phyloP scores from a whole-genome alignment of 2,113 vertebrate genomes.

The Onychostruthus taczanowskii region DNA sequence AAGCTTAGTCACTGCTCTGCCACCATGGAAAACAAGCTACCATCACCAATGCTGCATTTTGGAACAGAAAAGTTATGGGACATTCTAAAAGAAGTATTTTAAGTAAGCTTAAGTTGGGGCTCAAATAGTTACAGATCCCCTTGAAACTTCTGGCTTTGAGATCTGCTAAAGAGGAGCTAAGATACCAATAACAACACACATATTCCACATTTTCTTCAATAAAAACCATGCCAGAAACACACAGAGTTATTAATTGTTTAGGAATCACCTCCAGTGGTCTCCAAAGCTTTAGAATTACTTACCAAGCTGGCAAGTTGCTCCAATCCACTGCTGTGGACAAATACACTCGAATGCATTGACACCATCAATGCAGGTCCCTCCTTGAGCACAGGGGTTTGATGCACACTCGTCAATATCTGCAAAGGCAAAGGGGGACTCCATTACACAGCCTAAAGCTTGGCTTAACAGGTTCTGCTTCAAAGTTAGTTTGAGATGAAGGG shows the following conservation, averaged over 20 bases:
- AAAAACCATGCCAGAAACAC: background rate
- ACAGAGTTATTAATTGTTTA: background rate
- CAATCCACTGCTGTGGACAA: constrained; percentile 90
- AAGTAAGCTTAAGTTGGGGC: background rate
- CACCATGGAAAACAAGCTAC: constrained; percentile 27
- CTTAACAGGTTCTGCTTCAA: background rate
- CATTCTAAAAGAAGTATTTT: background rate
- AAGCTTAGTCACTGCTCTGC: constrained; percentile 21
- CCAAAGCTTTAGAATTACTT: constrained; percentile 10
- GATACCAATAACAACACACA: background rate
- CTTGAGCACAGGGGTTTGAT: constrained; percentile 86
- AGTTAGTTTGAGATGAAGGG: background rate
- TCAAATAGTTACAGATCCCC: background rate
- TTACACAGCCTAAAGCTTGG: background rate
- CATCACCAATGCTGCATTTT: constrained; percentile 34
- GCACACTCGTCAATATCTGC: constrained; percentile 91
- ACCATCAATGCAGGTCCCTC: constrained; percentile 89
- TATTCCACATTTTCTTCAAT: background rate
- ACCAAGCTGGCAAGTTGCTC: constrained; percentile 94
- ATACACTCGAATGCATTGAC: constrained; percentile 90
- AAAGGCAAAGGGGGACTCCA: background rate
- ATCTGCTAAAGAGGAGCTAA: background rate
- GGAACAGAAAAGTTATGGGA: background rate
- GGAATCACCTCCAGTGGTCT: background rate
- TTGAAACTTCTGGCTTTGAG: background rate